A percentile compares a stretch with the other conserved stretches of the same genome.
Conservation (phyloP, 2,888 invertebrate species). For the Bombylius major region DNA sequence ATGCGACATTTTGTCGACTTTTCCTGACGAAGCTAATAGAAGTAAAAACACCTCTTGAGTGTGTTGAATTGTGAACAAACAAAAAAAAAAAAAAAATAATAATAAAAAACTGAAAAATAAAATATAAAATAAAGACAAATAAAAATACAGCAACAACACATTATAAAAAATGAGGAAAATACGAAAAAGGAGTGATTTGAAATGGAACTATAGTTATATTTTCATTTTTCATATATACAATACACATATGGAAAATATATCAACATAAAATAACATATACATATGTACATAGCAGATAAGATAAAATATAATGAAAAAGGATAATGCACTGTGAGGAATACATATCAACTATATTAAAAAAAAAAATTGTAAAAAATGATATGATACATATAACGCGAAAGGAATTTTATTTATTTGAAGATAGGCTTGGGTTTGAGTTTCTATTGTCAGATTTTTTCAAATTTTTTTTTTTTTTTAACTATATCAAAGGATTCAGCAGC, state of each 20-base stretch:
- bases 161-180: too few relatives aligned
- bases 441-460: too few relatives aligned
- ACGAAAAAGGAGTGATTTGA: background rate
- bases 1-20: constrained; percentile 2
- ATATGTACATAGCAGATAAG: background rate
- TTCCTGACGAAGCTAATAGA: background rate
- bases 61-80: background rate
- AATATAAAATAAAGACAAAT: background rate
- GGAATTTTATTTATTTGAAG: too few relatives aligned
- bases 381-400: too few relatives aligned
- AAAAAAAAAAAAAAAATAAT: background rate
- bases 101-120: too few relatives aligned
- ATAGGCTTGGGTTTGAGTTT: too few relatives aligned
- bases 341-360: too few relatives aligned
- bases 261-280: background rate
- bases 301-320: background rate
- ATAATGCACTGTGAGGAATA: too few relatives aligned
- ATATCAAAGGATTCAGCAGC: background rate
- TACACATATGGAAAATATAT: background rate
- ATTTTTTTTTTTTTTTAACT: background rate
- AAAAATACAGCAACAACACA: too few relatives aligned
- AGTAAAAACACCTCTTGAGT: background rate
- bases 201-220: background rate
- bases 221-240: too few relatives aligned
- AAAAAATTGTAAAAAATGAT: too few relatives aligned